These are phyloP conservation scores for Orthonevra nobilis DNA, from an alignment of 2,888 invertebrate species.

Conservation along the genomic window DNA sequence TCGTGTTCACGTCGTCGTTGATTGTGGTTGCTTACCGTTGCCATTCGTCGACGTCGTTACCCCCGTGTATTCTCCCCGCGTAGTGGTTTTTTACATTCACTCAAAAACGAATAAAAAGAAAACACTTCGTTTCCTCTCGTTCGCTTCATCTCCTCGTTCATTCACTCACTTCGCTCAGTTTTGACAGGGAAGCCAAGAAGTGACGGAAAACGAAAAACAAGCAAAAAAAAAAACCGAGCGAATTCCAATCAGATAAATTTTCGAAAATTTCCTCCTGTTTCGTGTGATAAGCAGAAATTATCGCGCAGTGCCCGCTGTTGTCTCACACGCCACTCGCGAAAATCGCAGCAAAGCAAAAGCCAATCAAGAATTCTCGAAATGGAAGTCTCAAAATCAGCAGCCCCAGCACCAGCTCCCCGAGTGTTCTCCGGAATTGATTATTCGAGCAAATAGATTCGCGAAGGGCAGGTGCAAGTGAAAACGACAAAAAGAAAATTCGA, in stretches of 20 bases:
- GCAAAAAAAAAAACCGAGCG: conserved; percentile 30
- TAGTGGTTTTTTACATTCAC: conserved; percentile 43
- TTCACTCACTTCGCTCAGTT: conserved; percentile 45
- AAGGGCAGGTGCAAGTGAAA: conserved; percentile 48
- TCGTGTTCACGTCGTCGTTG: conserved; percentile 41
- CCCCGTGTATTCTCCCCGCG: conserved; percentile 36
- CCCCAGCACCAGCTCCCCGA: conserved; percentile 30
- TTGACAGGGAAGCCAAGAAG: conserved; percentile 63
- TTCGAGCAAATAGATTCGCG: conserved; percentile 40
- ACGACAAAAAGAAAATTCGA: conserved; percentile 10
- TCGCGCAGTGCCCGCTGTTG: too few species aligned
- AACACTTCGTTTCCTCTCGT: too few species aligned
- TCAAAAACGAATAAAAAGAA: too few species aligned
- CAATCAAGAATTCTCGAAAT: conserved; percentile 18
- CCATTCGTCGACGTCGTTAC: conserved; percentile 32
- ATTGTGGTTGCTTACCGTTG: conserved; percentile 35
- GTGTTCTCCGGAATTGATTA: conserved; percentile 60
- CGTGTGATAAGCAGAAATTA: conserved; percentile 34
- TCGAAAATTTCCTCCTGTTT: conserved; percentile 56
- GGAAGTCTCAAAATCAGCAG: conserved; percentile 32
- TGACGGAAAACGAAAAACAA: conserved; percentile 28
- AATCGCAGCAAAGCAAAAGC: conserved; percentile 22
- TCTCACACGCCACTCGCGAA: conserved; percentile 5
- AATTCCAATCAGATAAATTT: conserved; percentile 65
- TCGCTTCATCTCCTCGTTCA: conserved; percentile 34